Percentiles rank a stretch among this genome's conserved stretches.
Conservation (phyloP, 2,888 invertebrate species). For the Phyllotreta cruciferae region DNA sequence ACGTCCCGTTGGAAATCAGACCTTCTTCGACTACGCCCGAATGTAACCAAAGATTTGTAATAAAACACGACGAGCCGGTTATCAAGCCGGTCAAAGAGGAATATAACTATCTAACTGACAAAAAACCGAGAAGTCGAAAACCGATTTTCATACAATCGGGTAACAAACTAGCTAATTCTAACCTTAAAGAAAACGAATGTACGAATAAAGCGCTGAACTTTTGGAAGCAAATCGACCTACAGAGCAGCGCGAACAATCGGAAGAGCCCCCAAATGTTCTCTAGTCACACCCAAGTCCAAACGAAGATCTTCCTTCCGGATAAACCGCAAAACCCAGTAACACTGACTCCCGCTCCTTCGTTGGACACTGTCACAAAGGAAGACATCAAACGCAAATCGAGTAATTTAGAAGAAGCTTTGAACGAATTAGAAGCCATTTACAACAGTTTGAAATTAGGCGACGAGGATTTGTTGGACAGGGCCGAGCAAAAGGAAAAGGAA, state of each 20-base stretch:
- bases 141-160: conserved; percentile 72
- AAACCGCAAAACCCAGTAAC: conserved; percentile 34
- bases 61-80: conserved; percentile 30
- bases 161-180: conserved; percentile 36
- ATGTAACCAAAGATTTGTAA: conserved; percentile 43
- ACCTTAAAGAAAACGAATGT: conserved; percentile 41
- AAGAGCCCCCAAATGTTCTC: conserved; percentile 57
- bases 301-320: conserved; percentile 54
- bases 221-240: conserved; percentile 68
- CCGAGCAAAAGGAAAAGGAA: conserved; percentile 72
- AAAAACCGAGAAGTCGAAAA: conserved; percentile 74
- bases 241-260: conserved; percentile 30
- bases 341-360: conserved; percentile 36
- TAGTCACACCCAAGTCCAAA: conserved; percentile 54
- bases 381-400: conserved; percentile 69
- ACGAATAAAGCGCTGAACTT: conserved; percentile 67
- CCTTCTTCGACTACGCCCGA: conserved; percentile 59
- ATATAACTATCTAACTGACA: conserved; percentile 74
- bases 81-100: conserved; percentile 45
- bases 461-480: conserved; percentile 80
- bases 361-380: conserved; percentile 36
- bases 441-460: conserved; percentile 86
- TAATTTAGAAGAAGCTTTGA: conserved; percentile 86
- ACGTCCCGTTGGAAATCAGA: conserved; percentile 49
- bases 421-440: conserved; percentile 90